A percentile compares a stretch with the other conserved stretches of the same genome.
These are phyloP conservation scores for Penaeus vannamei DNA, from an alignment of 1,140 invertebrate genomes.

Conservation along the genomic window DNA sequence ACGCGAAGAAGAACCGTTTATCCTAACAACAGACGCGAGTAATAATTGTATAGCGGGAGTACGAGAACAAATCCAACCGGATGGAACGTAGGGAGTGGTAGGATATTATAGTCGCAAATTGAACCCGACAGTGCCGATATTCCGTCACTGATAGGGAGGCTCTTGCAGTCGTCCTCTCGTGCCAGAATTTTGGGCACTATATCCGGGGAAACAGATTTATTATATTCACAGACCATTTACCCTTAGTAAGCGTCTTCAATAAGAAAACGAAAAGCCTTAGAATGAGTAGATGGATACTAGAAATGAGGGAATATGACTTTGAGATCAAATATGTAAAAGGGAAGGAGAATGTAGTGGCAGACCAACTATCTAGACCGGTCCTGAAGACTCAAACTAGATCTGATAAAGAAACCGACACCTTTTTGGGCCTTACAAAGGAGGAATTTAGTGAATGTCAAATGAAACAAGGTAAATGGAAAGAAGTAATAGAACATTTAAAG, in stretches of 20 bases:
- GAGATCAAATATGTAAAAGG: conserved; percentile 12
- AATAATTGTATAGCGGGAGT: no score
- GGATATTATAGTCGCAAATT: no score
- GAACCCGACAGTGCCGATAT: no score
- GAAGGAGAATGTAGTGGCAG: neutral
- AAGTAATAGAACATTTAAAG: neutral
- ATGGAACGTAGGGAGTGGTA: no score
- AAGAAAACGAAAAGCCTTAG: neutral
- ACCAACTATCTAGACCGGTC: neutral
- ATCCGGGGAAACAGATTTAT: neutral
- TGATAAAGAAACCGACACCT: neutral
- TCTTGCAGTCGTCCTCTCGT: conserved; percentile 21
- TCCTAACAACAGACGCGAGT: no score
- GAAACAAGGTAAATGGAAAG: neutral
- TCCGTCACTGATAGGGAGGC: no score
- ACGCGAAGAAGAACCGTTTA: no score
- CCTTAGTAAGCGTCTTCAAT: neutral
- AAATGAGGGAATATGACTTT: conserved; percentile 31
- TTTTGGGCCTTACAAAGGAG: neutral
- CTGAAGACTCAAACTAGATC: no score
- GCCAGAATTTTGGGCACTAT: conserved; percentile 2
- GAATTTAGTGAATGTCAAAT: neutral
- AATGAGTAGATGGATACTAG: conserved; percentile 5
- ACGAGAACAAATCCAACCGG: no score
- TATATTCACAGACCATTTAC: conserved; percentile 26